Evolutionary conservation across 2,797 vertebrate species (phyloP).

Genomic region (Gephyroberyx darwinii): DNA sequence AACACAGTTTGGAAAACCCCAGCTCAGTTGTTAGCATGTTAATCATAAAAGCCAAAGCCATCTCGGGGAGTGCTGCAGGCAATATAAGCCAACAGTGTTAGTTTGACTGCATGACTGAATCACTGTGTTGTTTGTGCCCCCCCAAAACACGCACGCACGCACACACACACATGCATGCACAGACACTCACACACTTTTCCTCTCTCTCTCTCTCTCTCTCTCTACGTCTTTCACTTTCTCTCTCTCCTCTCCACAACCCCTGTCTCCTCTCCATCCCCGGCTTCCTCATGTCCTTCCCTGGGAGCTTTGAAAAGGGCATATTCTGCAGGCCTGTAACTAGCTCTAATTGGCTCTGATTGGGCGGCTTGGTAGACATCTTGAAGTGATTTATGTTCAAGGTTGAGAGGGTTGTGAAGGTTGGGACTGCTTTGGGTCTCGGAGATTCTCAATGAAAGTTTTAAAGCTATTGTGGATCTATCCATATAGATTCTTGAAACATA

Average conservation of each 20-base stretch:
- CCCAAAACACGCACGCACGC: no score
- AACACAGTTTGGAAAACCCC: slow-evolving; percentile 28
- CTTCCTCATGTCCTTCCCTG: slow-evolving; percentile 34
- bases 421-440: slow-evolving; percentile 26
- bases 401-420: slow-evolving; percentile 53
- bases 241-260: neutral
- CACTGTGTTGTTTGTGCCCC: no score
- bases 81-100: neutral
- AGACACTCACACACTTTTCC: neutral
- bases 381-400: slow-evolving; percentile 76
- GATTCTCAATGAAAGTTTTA: slow-evolving; percentile 50
- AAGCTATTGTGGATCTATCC: slow-evolving; percentile 40
- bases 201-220: neutral
- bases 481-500: slow-evolving; percentile 25
- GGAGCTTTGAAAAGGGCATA: slow-evolving; percentile 48
- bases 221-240: neutral
- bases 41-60: neutral
- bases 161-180: slow-evolving; percentile 2
- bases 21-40: slow-evolving; percentile 4
- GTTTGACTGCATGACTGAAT: neutral
- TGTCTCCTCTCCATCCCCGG: slow-evolving; percentile 13
- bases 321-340: slow-evolving; percentile 55
- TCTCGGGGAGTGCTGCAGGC: neutral
- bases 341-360: slow-evolving; percentile 74
- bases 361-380: slow-evolving; percentile 70